Percentiles rank a stretch among this genome's conserved stretches.
Conservation (phyloP, 1,140 invertebrate species). For the Drosophila willistoni region DNA sequence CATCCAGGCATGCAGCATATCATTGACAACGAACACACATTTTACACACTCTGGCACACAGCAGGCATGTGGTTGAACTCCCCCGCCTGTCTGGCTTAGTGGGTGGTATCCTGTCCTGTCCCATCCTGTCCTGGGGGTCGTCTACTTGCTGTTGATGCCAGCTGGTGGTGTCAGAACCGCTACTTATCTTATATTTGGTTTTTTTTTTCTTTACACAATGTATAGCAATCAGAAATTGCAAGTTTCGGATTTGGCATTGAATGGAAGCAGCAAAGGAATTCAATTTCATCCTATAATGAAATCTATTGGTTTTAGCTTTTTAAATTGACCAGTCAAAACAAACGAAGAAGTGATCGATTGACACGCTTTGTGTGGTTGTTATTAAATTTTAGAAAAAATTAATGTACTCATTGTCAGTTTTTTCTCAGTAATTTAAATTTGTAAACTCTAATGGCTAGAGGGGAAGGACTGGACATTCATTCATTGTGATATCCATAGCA, state of each 20-base stretch:
- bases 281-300: slow-evolving; percentile 23
- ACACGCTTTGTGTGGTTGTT: not conserved
- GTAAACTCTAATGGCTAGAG: no score
- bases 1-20: slow-evolving; percentile 52
- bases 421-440: no score
- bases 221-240: slow-evolving; percentile 51
- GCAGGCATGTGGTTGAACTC: slow-evolving; percentile 13
- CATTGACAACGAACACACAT: slow-evolving; percentile 20
- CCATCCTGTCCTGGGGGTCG: slow-evolving; percentile 38
- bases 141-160: slow-evolving; percentile 19
- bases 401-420: no score
- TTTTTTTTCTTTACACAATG: slow-evolving; percentile 27
- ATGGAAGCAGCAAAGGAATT: slow-evolving; percentile 29
- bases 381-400: no score
- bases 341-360: not conserved
- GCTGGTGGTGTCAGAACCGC: slow-evolving; percentile 16
- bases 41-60: slow-evolving; percentile 16
- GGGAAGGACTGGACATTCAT: no score
- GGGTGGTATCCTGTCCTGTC: not conserved
- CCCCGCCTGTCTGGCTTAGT: slow-evolving; percentile 4
- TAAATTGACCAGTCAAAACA: not conserved
- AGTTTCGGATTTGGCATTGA: slow-evolving; percentile 18
- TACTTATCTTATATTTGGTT: not conserved
- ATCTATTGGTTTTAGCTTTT: slow-evolving; percentile 29
- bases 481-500: no score